Base-by-base conservation (phyloP, 2,888 invertebrate species). In the Lordiphosa fenestrarum region DNA sequence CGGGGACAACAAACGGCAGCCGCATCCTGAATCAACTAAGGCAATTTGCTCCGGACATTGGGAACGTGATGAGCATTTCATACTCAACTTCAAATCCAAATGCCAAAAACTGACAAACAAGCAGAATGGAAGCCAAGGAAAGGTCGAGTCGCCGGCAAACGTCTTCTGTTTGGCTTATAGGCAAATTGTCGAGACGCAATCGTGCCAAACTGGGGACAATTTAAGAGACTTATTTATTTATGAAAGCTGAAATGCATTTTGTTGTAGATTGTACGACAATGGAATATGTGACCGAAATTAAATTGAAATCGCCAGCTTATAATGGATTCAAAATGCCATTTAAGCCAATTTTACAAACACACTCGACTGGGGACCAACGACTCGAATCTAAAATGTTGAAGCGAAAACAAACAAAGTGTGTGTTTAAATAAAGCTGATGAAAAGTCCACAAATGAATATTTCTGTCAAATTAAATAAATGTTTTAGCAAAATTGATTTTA, bases 181-280 rank as follows among this genome's bases (percentile, higher is more conserved):
- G 19, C 51, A 42, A 52, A 41, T 55, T 49, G 47, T 55, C 48
- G 35, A 42, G 50, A 30, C 54, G 41, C 40, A 55, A 46, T 35
- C 12, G 35, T 47, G 15, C 4, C 57, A 55, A 49, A 67, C 48
- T 76, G 54, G 66, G 73, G 61, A 72, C 81, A 83, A 75, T 77
- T 77, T 83, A 80, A 75, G 64, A 75, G 69, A 63, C 73, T 65
- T 83, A 72, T 83, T 85, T 77, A 77, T 77, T 77, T 77, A 77
- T 77, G 73, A 85, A 66, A 63, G 52, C 51, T 66, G 72, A 66
- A 78, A 69, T 75, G 76, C 84, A 77, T 61, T 84, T 77, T 58
- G 30, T 30, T 30, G 30, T 30, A 30, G 58, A 59, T 54, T 50
- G 44, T 56, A 48, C 21, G 57, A 66, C 83, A 73, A 65, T 58